Conservation (phyloP, 1,140 invertebrate species). For the Hycleus cichorii region DNA sequence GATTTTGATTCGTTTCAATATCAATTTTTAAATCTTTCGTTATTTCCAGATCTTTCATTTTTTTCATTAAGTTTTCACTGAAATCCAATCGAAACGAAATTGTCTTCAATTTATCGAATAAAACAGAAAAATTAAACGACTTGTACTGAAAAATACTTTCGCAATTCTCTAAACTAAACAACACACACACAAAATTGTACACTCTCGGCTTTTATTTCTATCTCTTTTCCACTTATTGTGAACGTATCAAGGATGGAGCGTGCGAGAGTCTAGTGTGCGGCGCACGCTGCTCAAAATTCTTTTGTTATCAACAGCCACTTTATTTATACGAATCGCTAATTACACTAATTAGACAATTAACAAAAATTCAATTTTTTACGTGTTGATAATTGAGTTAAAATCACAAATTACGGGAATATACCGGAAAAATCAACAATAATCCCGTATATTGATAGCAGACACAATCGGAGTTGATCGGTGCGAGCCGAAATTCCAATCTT, state of each 20-base stretch:
- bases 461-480: no score
- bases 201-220: background rate
- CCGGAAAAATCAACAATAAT: no score
- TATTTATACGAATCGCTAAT: no score
- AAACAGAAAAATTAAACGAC: background rate
- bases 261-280: background rate
- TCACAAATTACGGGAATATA: no score
- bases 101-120: no score
- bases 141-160: slow-evolving; percentile 3
- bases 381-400: no score
- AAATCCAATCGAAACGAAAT: no score
- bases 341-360: no score
- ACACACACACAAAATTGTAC: slow-evolving; percentile 7
- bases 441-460: no score
- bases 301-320: no score
- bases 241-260: background rate
- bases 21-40: slow-evolving; percentile 56
- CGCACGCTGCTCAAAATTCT: slow-evolving; percentile 2
- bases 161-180: slow-evolving; percentile 1
- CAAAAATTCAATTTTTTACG: no score
- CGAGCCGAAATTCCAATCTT: no score
- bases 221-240: background rate
- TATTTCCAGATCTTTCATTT: slow-evolving; percentile 51
- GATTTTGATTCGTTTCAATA: slow-evolving; percentile 53
- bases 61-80: background rate